Evolutionary conservation across 2,888 invertebrate species (phyloP).

Genomic region (Leptothorax acervorum): DNA sequence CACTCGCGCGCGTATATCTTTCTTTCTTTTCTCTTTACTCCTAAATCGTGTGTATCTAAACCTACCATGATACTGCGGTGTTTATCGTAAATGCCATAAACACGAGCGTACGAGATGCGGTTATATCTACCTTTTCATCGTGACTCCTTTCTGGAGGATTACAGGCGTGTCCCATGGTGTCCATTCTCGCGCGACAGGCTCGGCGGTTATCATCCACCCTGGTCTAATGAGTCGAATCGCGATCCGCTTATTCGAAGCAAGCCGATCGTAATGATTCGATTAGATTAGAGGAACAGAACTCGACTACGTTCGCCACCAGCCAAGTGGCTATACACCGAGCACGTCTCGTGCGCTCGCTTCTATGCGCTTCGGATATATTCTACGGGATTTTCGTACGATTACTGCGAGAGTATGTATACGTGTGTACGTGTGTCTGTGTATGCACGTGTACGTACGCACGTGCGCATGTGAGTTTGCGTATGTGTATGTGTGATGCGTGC

Average conservation of each 20-base stretch:
- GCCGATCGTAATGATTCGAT: conserved; percentile 33
- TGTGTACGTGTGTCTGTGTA: not conserved
- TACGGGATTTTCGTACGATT: conserved; percentile 70
- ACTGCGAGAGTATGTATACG: conserved; percentile 56
- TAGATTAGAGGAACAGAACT: conserved; percentile 12
- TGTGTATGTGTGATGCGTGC: conserved; percentile 19
- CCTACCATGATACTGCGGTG: conserved; percentile 71
- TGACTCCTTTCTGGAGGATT: not conserved
- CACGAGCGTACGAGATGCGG: conserved; percentile 51
- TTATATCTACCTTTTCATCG: not conserved
- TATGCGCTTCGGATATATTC: conserved; percentile 68
- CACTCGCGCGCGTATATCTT: conserved; percentile 49
- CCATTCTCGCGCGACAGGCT: not conserved
- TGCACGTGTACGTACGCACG: not conserved
- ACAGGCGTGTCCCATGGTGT: not conserved
- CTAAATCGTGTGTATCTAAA: conserved; percentile 69
- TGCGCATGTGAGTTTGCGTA: not conserved
- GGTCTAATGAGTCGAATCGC: not conserved
- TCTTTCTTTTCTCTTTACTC: conserved; percentile 41
- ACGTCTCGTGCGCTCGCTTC: conserved; percentile 47
- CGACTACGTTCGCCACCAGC: not conserved
- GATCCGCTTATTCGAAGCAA: conserved; percentile 21
- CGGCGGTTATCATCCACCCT: not conserved
- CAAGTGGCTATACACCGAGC: not conserved
- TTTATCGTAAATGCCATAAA: conserved; percentile 61